These are phyloP conservation scores for Troides aeacus DNA, from an alignment of 2,888 invertebrate genomes.

Conservation along the genomic window DNA sequence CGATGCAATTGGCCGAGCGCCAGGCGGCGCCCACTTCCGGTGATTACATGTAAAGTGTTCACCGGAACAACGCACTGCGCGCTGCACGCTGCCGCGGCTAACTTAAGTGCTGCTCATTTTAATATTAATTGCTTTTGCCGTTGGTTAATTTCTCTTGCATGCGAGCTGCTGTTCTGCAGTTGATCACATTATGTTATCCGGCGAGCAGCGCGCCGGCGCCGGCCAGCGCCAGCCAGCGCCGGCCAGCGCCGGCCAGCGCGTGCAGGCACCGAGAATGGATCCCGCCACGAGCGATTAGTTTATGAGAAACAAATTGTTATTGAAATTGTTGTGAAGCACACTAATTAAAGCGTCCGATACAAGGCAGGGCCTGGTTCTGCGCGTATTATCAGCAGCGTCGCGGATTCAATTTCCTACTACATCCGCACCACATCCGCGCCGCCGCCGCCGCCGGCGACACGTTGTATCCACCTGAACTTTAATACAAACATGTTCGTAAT, in stretches of 20 bases:
- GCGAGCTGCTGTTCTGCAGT: no score
- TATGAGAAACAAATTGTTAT: not conserved
- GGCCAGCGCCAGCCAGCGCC: no score
- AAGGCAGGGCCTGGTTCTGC: not conserved
- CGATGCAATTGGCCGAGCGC: not conserved
- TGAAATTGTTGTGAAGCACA: not conserved
- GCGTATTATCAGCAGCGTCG: not conserved
- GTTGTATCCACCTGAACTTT: no score
- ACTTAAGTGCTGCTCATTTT: not conserved
- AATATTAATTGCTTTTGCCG: not conserved
- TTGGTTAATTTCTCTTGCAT: not conserved
- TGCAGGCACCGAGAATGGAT: not conserved
- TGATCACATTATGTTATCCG: not conserved
- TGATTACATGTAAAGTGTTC: not conserved
- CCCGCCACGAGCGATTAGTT: not conserved
- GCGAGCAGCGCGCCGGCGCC: not conserved
- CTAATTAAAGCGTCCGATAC: not conserved
- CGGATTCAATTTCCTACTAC: conserved; percentile 1
- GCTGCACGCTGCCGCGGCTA: not conserved
- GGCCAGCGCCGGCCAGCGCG: not conserved
- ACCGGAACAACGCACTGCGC: not conserved
- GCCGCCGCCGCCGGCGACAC: no score
- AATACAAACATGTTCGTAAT: no score
- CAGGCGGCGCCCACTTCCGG: not conserved
- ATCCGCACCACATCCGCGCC: not conserved